Conservation (phyloP, 2,888 invertebrate species). For the Caenorhabditis parvicauda region DNA sequence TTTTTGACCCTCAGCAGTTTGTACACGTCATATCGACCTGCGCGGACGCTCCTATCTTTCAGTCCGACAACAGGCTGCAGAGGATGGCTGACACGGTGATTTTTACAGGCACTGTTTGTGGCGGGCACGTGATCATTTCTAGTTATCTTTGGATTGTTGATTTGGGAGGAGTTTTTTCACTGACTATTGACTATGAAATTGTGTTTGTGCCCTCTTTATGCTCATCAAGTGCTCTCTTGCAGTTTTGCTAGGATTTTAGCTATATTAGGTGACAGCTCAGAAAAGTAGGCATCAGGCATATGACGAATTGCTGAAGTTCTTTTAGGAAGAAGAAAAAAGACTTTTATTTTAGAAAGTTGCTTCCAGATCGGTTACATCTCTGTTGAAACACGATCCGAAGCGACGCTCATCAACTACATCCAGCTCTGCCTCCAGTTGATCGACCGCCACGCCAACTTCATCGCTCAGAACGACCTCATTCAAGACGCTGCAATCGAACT, state of each 20-base stretch:
- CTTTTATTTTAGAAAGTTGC: neutral
- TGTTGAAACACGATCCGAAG: slow-evolving; percentile 14
- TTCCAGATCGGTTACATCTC: slow-evolving; percentile 33
- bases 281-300: no score
- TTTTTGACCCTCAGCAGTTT: slow-evolving; percentile 76
- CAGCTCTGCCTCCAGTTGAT: slow-evolving; percentile 20
- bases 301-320: neutral
- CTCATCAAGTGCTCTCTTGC: no score
- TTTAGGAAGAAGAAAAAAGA: neutral
- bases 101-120: no score
- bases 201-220: no score
- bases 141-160: no score
- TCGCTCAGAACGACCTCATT: no score
- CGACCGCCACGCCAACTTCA: no score
- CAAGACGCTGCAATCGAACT: slow-evolving; percentile 22
- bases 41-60: slow-evolving; percentile 48
- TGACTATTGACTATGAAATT: neutral
- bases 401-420: slow-evolving; percentile 24
- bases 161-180: neutral
- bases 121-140: no score
- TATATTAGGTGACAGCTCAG: no score
- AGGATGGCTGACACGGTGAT: slow-evolving; percentile 35
- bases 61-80: slow-evolving; percentile 31
- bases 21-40: slow-evolving; percentile 55
- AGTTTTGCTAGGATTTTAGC: no score